A percentile compares a stretch with the other conserved stretches of the same genome.
phyloP scores from a whole-genome alignment of 2,888 invertebrate species.

The Mamestra brassicae region DNA sequence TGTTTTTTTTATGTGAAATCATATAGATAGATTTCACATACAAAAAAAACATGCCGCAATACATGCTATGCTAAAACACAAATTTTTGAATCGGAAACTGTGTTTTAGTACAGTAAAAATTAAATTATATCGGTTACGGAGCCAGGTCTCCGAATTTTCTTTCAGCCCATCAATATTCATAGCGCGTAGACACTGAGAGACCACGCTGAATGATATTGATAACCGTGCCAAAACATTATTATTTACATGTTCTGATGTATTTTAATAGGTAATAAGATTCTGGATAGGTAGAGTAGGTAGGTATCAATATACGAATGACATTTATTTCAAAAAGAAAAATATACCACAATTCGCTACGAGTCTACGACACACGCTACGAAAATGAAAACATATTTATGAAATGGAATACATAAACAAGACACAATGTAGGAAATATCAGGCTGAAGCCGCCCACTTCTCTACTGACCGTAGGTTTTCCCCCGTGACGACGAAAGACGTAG shows the following conservation, averaged over 20 bases:
- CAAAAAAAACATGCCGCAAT: not conserved
- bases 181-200: not conserved
- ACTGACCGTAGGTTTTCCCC: slow-evolving; percentile 23
- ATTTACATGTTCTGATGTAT: slow-evolving; percentile 7
- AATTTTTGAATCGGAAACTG: not conserved
- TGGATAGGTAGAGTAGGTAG: not conserved
- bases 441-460: not conserved
- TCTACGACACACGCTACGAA: not conserved
- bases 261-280: not conserved
- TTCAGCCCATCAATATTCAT: not conserved
- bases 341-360: not conserved
- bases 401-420: slow-evolving; percentile 8
- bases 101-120: not conserved
- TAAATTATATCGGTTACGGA: not conserved
- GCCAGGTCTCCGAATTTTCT: not conserved
- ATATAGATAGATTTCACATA: too few species aligned
- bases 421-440: slow-evolving; percentile 8
- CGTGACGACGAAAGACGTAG: slow-evolving; percentile 13
- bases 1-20: too few species aligned
- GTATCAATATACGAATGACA: not conserved
- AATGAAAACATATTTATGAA: slow-evolving; percentile 1
- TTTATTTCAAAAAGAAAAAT: not conserved
- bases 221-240: not conserved
- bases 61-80: not conserved
- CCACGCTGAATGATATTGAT: not conserved